Conservation (phyloP, 2,888 invertebrate species). For the Lycia hirtaria region DNA sequence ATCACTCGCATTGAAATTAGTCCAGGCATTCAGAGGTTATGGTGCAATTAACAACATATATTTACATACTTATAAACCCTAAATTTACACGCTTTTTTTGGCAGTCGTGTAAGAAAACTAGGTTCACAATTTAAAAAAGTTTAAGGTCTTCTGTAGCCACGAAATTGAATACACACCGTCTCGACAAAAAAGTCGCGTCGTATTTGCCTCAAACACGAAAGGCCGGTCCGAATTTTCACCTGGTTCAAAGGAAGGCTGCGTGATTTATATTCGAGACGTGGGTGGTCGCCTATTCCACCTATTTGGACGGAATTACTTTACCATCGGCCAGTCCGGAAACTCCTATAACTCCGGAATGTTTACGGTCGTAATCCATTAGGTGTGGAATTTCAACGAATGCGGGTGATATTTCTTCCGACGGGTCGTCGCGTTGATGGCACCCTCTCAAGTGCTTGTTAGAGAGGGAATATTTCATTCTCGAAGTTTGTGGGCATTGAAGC, state of each 20-base stretch:
- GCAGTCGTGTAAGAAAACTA: neutral
- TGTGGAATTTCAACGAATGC: conserved; percentile 23
- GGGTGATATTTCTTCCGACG: conserved; percentile 17
- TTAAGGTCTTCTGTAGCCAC: neutral
- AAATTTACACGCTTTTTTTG: no score
- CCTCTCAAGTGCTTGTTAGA: conserved; percentile 12
- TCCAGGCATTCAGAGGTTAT: no score
- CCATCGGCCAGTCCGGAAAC: conserved; percentile 19
- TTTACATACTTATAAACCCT: no score
- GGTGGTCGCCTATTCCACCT: conserved; percentile 21
- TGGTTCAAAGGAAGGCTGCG: conserved; percentile 22
- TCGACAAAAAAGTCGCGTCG: conserved; percentile 12
- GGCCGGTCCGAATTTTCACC: conserved; percentile 22
- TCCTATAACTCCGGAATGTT: conserved; percentile 23
- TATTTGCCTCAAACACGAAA: conserved; percentile 20
- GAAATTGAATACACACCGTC: conserved; percentile 7
- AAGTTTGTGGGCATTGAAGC: conserved; percentile 5
- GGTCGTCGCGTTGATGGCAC: conserved; percentile 14
- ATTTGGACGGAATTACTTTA: conserved; percentile 24
- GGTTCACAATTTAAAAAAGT: neutral
- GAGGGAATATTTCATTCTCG: conserved; percentile 8
- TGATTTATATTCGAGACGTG: conserved; percentile 25
- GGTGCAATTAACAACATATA: no score
- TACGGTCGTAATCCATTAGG: conserved; percentile 25
- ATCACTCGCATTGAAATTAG: no score